These are phyloP conservation scores for Magallana angulata DNA, from an alignment of 1,140 invertebrate species.

Conservation along the genomic window DNA sequence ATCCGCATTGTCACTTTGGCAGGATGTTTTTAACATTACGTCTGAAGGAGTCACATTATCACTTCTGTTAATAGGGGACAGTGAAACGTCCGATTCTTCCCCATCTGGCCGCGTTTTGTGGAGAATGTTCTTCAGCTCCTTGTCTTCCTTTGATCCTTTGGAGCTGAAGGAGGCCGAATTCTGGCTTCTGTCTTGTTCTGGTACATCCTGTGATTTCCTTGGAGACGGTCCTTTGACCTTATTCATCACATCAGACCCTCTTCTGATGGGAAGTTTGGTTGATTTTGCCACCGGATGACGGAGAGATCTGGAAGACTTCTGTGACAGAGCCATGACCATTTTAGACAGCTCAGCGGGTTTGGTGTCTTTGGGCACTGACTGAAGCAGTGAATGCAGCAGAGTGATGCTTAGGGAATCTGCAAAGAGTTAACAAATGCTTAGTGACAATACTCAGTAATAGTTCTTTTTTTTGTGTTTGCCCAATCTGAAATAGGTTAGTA, in stretches of 20 bases:
- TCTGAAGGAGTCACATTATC: slow-evolving; percentile 36
- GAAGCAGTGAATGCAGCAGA: background rate
- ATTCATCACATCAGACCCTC: slow-evolving; percentile 36
- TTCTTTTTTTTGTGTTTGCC: too few species aligned
- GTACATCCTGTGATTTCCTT: slow-evolving; percentile 2
- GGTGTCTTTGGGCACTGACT: background rate
- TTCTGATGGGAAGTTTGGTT: slow-evolving; percentile 52
- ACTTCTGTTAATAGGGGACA: slow-evolving; percentile 35
- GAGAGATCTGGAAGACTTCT: slow-evolving; percentile 24
- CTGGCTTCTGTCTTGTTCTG: slow-evolving; percentile 2
- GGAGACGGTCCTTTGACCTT: slow-evolving; percentile 27
- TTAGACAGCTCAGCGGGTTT: slow-evolving; percentile 9
- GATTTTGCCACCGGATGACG: background rate
- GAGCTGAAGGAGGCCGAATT: background rate
- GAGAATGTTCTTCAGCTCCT: slow-evolving; percentile 18
- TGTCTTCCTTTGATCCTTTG: background rate
- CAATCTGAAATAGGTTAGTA: too few species aligned
- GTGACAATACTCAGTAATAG: too few species aligned
- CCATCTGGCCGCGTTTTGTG: slow-evolving; percentile 58
- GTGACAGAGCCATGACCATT: slow-evolving; percentile 52
- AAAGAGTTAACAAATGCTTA: background rate
- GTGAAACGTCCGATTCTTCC: slow-evolving; percentile 52
- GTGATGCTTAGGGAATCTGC: slow-evolving; percentile 19
- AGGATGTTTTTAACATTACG: slow-evolving; percentile 10
- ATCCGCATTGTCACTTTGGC: background rate